Percentiles rank a stretch among this genome's conserved stretches.
Conservation (phyloP, 2,113 vertebrate species). For the Pteronura brasiliensis region DNA sequence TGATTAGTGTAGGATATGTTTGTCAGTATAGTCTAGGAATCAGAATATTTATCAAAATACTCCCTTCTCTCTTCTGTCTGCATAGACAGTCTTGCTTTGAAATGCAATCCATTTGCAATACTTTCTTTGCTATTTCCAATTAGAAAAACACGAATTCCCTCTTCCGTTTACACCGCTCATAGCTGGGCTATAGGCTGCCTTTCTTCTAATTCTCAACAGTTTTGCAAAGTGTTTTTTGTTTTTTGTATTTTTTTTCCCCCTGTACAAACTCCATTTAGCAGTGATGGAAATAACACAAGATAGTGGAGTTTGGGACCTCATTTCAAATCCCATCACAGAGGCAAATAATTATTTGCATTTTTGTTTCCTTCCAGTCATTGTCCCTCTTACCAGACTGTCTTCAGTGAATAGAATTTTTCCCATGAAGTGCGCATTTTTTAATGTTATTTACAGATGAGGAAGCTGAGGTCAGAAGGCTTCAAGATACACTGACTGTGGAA, state of each 20-base stretch:
- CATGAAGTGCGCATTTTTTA: not conserved
- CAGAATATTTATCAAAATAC: not conserved
- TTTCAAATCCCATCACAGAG: not conserved
- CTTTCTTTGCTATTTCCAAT: conserved; percentile 1
- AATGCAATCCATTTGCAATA: not conserved
- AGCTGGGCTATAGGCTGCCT: not conserved
- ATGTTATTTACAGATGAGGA: conserved; percentile 19
- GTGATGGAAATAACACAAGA: not conserved
- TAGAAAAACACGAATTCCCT: not conserved
- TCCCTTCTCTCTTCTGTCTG: not conserved
- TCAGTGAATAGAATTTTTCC: not conserved
- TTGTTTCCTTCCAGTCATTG: not conserved
- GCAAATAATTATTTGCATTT: conserved; percentile 52
- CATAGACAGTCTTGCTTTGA: not conserved
- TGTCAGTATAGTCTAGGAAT: not conserved
- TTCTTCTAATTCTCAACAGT: not conserved
- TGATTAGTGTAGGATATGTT: not conserved
- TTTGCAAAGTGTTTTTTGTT: not conserved
- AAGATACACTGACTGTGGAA: not conserved
- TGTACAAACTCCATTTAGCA: not conserved
- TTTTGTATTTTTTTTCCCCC: not conserved
- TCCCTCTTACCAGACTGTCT: conserved; percentile 30
- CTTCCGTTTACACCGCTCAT: not conserved
- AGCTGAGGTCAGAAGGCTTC: conserved; percentile 4
- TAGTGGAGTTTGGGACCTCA: not conserved